These are phyloP conservation scores for Dolomedes plantarius DNA, from an alignment of 2,888 invertebrate genomes.

Conservation along the genomic window DNA sequence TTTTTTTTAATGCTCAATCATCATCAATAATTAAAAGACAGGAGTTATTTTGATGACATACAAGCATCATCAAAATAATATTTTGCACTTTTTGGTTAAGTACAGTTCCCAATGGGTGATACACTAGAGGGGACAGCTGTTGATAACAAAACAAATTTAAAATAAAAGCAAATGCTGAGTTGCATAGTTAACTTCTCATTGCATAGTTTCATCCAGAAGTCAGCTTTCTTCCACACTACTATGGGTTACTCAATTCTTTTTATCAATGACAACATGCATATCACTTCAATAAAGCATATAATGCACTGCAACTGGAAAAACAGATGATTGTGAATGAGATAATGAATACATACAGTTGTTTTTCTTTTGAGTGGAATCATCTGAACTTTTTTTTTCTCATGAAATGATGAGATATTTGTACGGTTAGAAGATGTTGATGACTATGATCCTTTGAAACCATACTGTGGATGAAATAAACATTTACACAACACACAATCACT, in stretches of 20 bases:
- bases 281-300: slow-evolving; percentile 23
- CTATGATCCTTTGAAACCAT: slow-evolving; percentile 19
- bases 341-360: slow-evolving; percentile 12
- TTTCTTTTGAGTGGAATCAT: slow-evolving; percentile 13
- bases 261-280: slow-evolving; percentile 21
- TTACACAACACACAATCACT: slow-evolving; percentile 21
- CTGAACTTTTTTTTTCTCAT: background rate
- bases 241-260: background rate
- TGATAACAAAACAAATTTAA: too few species aligned
- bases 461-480: slow-evolving; percentile 7
- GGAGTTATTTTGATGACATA: too few species aligned
- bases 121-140: too few species aligned
- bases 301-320: slow-evolving; percentile 20
- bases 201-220: slow-evolving; percentile 11
- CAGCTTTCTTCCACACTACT: slow-evolving; percentile 26
- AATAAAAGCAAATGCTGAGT: background rate
- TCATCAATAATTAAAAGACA: too few species aligned
- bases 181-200: slow-evolving; percentile 3
- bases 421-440: slow-evolving; percentile 17
- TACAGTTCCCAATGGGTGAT: too few species aligned
- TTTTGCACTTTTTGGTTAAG: too few species aligned
- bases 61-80: too few species aligned
- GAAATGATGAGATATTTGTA: slow-evolving; percentile 10
- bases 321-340: slow-evolving; percentile 3
- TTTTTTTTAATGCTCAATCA: too few species aligned